Base-by-base conservation (phyloP, 2,113 vertebrate species). In the Daphoenositta chrysoptera region DNA sequence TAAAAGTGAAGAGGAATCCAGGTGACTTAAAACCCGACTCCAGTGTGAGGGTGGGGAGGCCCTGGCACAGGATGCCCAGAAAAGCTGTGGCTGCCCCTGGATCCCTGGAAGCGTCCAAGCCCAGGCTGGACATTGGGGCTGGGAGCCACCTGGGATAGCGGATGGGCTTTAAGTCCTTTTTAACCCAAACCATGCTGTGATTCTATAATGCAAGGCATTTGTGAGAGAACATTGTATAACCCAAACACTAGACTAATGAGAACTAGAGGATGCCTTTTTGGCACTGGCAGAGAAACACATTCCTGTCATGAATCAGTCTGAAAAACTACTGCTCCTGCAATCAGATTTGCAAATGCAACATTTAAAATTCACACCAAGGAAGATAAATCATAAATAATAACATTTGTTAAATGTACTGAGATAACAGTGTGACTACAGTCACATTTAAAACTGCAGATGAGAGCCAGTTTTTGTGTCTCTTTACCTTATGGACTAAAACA, bases 401-500 rank as follows among this genome's bases (percentile, higher is more conserved):
- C 63, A 57, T n/a, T 56, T 47, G 61, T 58, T 78, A 45, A 45
- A 45, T 2, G 33, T 17, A 19, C 53, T 4, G 63, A 82, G 65
- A 9, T 30, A 84, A 50, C 5, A 3, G 47, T 14, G 3, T 27
- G 42, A 69, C 14, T 18, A 16, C 54, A 78, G 37, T 9, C 73
- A 30, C 57, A 54, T 44, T 21, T 31, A 15, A 30, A 40, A 48
- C n/a, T 11, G 35, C 60, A 70, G 71, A 11, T 0, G 35, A n/a
- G 65, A 57, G 65, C 9, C 68, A 39, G 2, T n/a, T 83, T 83
- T 71, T 39, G 27, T 33, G 30, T 58, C 4, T 45, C 56, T 96
- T 98, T 96, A 99, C 99, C 98, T 97, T 98, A 65, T 97, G 98
- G 78, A 98, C 89, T 12, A 98, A 97, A 56, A 99, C 98, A 40